These are phyloP conservation scores for Potorous gilbertii DNA, from an alignment of 2,797 vertebrate species.

Conservation along the genomic window DNA sequence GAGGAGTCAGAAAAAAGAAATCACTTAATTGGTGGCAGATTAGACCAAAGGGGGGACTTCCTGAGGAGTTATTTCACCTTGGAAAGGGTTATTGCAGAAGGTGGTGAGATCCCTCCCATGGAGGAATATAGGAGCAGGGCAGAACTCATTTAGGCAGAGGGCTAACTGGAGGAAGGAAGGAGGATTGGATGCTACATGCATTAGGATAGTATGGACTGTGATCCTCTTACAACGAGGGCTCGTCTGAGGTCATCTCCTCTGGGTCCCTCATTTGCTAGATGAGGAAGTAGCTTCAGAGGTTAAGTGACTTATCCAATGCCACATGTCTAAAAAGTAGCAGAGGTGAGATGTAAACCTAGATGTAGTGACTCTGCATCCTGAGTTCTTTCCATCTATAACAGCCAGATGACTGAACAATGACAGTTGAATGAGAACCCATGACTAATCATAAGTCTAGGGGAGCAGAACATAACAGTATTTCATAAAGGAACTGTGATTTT, in stretches of 20 bases:
- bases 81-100: neutral
- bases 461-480: neutral
- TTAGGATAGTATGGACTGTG: neutral
- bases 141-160: neutral
- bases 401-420: neutral
- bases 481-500: neutral
- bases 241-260: neutral
- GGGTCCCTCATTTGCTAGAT: neutral
- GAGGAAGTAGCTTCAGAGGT: neutral
- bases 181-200: too few species aligned
- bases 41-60: constrained; percentile 8
- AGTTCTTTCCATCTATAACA: neutral
- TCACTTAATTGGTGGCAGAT: neutral
- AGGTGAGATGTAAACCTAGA: neutral
- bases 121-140: neutral
- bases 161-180: neutral
- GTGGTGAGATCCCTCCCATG: neutral
- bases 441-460: neutral
- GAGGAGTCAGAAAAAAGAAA: neutral
- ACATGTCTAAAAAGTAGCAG: neutral
- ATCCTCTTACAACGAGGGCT: neutral
- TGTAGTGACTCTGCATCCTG: neutral
- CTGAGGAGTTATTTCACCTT: neutral
- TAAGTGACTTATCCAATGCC: neutral
- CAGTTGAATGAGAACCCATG: neutral